These are phyloP conservation scores for Plecturocebus donacophilus DNA, from an alignment of 2,113 vertebrate species.

Conservation along the genomic window DNA sequence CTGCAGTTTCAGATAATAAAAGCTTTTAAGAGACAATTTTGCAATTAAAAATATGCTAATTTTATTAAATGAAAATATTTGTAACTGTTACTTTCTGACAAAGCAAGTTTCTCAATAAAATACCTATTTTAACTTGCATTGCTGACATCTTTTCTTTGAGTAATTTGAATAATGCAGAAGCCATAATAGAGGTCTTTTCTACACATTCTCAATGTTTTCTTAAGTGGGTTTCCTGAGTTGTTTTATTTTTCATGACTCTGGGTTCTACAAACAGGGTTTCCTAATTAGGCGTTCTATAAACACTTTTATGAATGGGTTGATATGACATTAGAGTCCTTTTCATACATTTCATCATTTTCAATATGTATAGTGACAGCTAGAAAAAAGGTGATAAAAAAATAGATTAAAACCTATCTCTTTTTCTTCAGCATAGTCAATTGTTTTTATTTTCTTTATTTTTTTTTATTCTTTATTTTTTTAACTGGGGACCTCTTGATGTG, in stretches of 20 bases:
- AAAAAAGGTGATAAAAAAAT: conserved; percentile 18
- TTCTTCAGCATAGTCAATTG: not conserved
- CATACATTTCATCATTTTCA: conserved; percentile 49
- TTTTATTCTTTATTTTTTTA: too few relatives aligned
- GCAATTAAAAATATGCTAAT: conserved; percentile 64
- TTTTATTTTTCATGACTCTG: not conserved
- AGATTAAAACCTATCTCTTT: not conserved
- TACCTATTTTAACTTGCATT: conserved; percentile 68
- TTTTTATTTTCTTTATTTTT: not conserved
- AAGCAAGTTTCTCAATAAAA: conserved; percentile 78
- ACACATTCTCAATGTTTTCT: not conserved
- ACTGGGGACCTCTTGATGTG: too few relatives aligned
- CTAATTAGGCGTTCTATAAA: not conserved
- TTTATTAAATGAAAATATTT: conserved; percentile 76
- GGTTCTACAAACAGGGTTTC: not conserved
- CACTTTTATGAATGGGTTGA: conserved; percentile 37
- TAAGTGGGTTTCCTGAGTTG: not conserved
- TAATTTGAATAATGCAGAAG: not conserved
- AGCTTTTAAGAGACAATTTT: conserved; percentile 66
- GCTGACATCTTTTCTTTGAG: conserved; percentile 27
- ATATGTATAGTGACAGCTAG: not conserved
- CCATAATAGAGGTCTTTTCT: not conserved
- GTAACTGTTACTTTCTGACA: conserved; percentile 71
- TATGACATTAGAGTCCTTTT: not conserved
- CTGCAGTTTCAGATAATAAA: conserved; percentile 47